A percentile compares a stretch with the other conserved stretches of the same genome.
Conservation (phyloP, 2,113 vertebrate species). For the Pluvianellus socialis region DNA sequence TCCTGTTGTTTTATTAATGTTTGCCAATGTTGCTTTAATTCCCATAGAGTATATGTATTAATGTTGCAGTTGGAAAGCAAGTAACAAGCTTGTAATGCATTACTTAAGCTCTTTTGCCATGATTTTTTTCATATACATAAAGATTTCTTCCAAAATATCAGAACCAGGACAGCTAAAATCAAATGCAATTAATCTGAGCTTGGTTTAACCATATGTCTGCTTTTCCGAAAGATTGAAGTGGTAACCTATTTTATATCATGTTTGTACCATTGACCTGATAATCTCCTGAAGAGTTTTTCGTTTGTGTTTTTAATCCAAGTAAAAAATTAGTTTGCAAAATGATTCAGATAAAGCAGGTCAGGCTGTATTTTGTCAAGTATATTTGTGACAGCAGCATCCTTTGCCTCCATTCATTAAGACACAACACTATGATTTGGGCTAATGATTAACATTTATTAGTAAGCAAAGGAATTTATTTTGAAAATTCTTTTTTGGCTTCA, state of each 20-base stretch:
- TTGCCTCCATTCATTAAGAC: background rate
- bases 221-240: constrained; percentile 53
- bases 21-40: background rate
- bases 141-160: constrained; percentile 2
- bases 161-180: constrained; percentile 6
- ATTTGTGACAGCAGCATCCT: background rate
- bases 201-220: constrained; percentile 46
- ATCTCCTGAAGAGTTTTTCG: constrained; percentile 50
- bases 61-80: background rate
- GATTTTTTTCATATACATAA: background rate
- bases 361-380: constrained; percentile 32
- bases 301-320: constrained; percentile 56
- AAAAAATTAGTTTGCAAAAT: constrained; percentile 60
- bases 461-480: background rate
- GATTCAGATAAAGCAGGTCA: constrained; percentile 60
- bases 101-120: background rate
- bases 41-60: background rate
- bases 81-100: background rate
- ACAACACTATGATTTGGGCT: constrained; percentile 1
- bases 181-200: constrained; percentile 43
- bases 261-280: constrained; percentile 64
- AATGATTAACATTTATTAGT: background rate
- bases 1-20: constrained; percentile 8
- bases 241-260: constrained; percentile 41
- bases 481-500: background rate